Percentiles rank a stretch among this genome's conserved stretches.
Conservation (phyloP, 2,113 vertebrate genomes). For the Trichomycterus rosablanca region DNA sequence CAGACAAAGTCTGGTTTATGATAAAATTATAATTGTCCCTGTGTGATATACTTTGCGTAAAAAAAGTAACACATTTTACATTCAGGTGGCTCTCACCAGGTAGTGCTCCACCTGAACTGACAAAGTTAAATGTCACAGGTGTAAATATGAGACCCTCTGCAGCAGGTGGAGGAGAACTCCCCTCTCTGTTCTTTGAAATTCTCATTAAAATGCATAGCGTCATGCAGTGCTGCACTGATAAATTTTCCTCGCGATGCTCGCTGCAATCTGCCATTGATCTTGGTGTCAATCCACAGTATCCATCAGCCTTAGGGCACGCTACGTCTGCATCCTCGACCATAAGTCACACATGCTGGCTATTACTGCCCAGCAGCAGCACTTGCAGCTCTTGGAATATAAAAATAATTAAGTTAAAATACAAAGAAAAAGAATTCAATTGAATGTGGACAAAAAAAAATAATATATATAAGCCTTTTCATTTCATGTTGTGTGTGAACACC, state of each 20-base stretch:
- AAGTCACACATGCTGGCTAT: slow-evolving; percentile 22
- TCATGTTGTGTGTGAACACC: too few species aligned
- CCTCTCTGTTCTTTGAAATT: not conserved
- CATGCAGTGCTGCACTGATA: slow-evolving; percentile 26
- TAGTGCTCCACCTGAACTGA: too few species aligned
- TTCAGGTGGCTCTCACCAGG: too few species aligned
- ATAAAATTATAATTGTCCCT: too few species aligned
- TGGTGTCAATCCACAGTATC: slow-evolving; percentile 31
- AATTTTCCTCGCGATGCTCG: slow-evolving; percentile 28
- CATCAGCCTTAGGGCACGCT: slow-evolving; percentile 27
- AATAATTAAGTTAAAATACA: too few species aligned
- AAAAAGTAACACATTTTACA: too few species aligned
- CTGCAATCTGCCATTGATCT: slow-evolving; percentile 40
- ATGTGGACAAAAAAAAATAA: too few species aligned
- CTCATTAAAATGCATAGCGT: slow-evolving; percentile 36
- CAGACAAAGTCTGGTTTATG: too few species aligned
- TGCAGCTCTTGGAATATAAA: too few species aligned
- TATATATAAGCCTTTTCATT: too few species aligned
- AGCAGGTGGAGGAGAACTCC: not conserved
- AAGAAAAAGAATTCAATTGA: too few species aligned
- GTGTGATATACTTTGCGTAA: too few species aligned
- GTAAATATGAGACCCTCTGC: not conserved
- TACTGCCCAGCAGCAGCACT: not conserved
- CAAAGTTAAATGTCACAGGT: slow-evolving; percentile 2
- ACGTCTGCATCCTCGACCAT: slow-evolving; percentile 21